These are phyloP conservation scores for Haliclona indistincta DNA, from an alignment of 37 sponge, comb jelly and placozoan species.

Conservation along the genomic window DNA sequence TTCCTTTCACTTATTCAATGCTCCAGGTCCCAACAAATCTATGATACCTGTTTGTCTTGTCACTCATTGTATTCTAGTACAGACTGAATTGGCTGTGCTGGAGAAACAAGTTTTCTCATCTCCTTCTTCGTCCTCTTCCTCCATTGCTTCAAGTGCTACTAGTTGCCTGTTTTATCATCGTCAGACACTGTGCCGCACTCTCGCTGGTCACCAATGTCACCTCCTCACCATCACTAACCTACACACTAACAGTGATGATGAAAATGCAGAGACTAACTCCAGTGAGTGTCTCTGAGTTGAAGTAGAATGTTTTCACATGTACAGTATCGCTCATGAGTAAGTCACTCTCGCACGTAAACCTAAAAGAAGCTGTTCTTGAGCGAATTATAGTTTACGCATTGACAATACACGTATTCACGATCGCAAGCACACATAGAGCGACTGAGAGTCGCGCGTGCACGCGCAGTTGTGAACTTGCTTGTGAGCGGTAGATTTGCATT, in stretches of 20 bases:
- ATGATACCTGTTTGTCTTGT: background rate
- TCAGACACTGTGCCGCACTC: slow-evolving; percentile 64
- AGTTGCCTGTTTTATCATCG: slow-evolving; percentile 38
- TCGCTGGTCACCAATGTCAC: slow-evolving; percentile 59
- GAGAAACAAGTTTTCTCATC: background rate
- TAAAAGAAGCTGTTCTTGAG: too few species aligned
- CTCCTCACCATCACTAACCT: slow-evolving; percentile 66
- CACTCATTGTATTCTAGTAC: background rate
- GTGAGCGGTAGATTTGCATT: too few species aligned
- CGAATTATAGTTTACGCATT: too few species aligned
- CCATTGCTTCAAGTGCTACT: too few species aligned
- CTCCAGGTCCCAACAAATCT: slow-evolving; percentile 1
- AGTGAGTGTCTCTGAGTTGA: too few species aligned
- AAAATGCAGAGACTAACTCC: background rate
- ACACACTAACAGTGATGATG: background rate
- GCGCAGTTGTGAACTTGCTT: too few species aligned
- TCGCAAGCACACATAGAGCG: background rate
- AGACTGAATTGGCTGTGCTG: slow-evolving; percentile 9
- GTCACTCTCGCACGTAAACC: too few species aligned
- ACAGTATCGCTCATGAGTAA: too few species aligned
- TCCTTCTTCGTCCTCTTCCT: background rate
- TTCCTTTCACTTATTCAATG: slow-evolving; percentile 79
- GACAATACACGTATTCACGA: too few species aligned
- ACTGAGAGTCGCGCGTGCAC: too few species aligned
- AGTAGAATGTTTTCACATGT: background rate